Evolutionary conservation across 2,888 invertebrate species (phyloP).

Genomic region (Nasonovia ribisnigri): DNA sequence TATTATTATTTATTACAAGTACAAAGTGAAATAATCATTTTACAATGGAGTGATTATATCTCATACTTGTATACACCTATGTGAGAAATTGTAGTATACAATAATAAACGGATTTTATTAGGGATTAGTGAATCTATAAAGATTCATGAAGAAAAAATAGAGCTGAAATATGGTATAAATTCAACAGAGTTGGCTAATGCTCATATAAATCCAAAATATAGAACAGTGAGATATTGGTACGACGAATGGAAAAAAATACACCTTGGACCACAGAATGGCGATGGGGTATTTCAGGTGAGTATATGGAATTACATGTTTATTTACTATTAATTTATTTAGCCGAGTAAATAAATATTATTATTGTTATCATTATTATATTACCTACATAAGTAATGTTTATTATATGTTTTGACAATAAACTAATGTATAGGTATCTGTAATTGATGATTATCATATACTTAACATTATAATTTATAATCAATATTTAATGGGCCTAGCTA

Average conservation of each 20-base stretch:
- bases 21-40: no score
- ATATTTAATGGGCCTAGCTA: background rate
- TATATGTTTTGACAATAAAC: no score
- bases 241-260: constrained; percentile 2
- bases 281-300: background rate
- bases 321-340: background rate
- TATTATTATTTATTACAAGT: no score
- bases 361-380: background rate
- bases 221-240: background rate
- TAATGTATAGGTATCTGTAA: background rate
- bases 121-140: background rate
- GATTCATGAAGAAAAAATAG: constrained; percentile 3
- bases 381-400: background rate
- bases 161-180: background rate
- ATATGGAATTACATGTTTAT: background rate
- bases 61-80: no score
- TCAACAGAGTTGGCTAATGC: background rate
- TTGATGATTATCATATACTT: background rate
- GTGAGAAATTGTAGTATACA: no score
- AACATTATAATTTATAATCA: background rate
- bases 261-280: background rate
- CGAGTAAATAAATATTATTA: background rate
- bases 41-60: no score
- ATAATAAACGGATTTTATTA: background rate
- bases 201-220: constrained; percentile 10